Percentiles rank a stretch among this genome's conserved stretches.
These are phyloP conservation scores for Gymnosoma rotundatum DNA, from an alignment of 2,888 invertebrate genomes.

Conservation along the genomic window DNA sequence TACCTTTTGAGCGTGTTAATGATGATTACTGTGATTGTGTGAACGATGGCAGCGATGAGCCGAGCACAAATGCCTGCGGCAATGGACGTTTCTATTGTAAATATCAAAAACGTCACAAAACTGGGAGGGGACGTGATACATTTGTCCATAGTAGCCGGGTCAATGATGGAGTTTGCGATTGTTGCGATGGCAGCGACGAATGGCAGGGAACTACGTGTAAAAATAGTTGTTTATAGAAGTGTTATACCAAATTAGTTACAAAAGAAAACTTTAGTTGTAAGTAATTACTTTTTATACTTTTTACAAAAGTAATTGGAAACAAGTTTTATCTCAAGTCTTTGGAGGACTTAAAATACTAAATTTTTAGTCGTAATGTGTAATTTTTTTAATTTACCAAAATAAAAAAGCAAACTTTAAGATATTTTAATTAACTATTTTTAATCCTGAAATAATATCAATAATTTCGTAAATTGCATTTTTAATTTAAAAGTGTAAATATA, in stretches of 20 bases:
- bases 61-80: slow-evolving; percentile 94
- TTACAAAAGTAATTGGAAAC: neutral
- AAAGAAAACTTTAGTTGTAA: neutral
- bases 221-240: slow-evolving; percentile 76
- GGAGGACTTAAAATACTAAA: neutral
- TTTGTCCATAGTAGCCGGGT: slow-evolving; percentile 90
- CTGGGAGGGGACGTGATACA: slow-evolving; percentile 80
- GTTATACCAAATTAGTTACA: slow-evolving; percentile 3
- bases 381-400: too few relatives aligned
- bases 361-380: too few relatives aligned
- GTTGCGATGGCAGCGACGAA: slow-evolving; percentile 96
- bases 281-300: slow-evolving; percentile 24
- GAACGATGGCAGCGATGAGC: slow-evolving; percentile 89
- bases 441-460: too few relatives aligned
- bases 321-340: slow-evolving; percentile 26
- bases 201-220: slow-evolving; percentile 83
- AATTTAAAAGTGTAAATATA: too few relatives aligned
- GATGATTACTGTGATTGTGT: slow-evolving; percentile 94
- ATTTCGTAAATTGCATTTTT: too few relatives aligned
- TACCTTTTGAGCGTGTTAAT: slow-evolving; percentile 86
- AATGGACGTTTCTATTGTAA: slow-evolving; percentile 92
- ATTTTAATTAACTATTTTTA: too few relatives aligned
- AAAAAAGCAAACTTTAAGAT: too few relatives aligned
- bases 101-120: slow-evolving; percentile 81
- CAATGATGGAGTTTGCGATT: slow-evolving; percentile 97